phyloP scores from a whole-genome alignment of 2,797 vertebrate species.

The Melanogrammus aeglefinus region DNA sequence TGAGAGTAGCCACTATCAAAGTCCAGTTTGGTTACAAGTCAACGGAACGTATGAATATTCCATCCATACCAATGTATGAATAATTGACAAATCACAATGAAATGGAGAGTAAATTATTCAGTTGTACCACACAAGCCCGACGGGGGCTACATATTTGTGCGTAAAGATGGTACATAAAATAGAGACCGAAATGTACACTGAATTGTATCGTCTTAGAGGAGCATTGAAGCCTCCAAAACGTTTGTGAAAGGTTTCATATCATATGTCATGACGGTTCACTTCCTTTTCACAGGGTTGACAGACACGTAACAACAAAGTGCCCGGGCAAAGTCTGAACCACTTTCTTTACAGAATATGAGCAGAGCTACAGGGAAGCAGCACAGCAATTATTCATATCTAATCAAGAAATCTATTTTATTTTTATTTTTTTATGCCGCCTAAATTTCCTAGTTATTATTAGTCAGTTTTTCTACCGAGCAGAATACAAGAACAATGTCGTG shows the following conservation, averaged over 20 bases:
- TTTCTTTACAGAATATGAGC: background rate
- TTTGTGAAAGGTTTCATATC: conserved; percentile 1
- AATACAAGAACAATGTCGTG: background rate
- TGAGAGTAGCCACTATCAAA: background rate
- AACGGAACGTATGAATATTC: background rate
- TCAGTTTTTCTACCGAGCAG: background rate
- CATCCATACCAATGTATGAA: background rate
- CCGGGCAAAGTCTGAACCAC: background rate
- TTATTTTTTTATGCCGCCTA: background rate
- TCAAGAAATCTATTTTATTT: background rate
- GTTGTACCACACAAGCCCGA: background rate
- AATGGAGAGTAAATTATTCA: background rate
- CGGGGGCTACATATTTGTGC: background rate
- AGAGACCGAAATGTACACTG: background rate
- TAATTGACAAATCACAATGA: background rate
- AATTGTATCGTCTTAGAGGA: background rate
- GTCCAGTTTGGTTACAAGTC: background rate
- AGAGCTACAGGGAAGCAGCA: background rate
- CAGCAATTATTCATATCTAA: background rate
- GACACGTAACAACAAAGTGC: background rate
- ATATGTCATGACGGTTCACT: background rate
- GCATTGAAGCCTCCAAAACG: background rate
- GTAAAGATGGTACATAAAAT: background rate
- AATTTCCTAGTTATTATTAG: background rate
- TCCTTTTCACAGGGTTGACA: background rate